A percentile compares a stretch with the other conserved stretches of the same genome.
phyloP scores from a whole-genome alignment of 2,888 invertebrate genomes.

The Drosophila demipolita region DNA sequence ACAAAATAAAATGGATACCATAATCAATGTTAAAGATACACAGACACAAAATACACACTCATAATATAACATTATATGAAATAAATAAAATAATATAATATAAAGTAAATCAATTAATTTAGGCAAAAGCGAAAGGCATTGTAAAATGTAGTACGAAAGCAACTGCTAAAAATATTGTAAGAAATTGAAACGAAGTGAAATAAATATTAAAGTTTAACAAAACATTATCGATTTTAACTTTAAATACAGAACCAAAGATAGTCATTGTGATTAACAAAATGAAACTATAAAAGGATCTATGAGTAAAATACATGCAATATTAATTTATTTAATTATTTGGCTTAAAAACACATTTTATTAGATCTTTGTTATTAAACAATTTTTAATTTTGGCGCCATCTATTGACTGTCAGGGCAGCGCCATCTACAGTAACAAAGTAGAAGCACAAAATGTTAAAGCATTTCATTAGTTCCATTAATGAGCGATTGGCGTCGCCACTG shows the following conservation, averaged over 20 bases:
- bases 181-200: slow-evolving; percentile 64
- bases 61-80: slow-evolving; percentile 43
- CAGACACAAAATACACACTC: slow-evolving; percentile 33
- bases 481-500: slow-evolving; percentile 8
- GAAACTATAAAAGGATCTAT: not conserved
- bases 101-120: slow-evolving; percentile 35
- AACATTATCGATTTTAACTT: slow-evolving; percentile 10
- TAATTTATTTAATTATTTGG: not conserved
- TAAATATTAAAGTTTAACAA: slow-evolving; percentile 69
- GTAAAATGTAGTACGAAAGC: slow-evolving; percentile 56
- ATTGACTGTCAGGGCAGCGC: not conserved
- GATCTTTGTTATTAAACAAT: not conserved
- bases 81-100: slow-evolving; percentile 34
- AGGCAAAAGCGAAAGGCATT: slow-evolving; percentile 48
- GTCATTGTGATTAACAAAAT: not conserved
- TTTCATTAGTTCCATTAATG: not conserved
- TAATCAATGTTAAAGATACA: slow-evolving; percentile 70
- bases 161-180: slow-evolving; percentile 66
- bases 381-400: slow-evolving; percentile 9
- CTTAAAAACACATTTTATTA: not conserved
- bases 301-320: no score
- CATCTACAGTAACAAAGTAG: slow-evolving; percentile 10
- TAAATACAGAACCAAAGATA: not conserved
- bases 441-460: not conserved
- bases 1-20: slow-evolving; percentile 48